Evolutionary conservation across 1,140 invertebrate genomes (phyloP).

Genomic region (Drosophila yakuba): DNA sequence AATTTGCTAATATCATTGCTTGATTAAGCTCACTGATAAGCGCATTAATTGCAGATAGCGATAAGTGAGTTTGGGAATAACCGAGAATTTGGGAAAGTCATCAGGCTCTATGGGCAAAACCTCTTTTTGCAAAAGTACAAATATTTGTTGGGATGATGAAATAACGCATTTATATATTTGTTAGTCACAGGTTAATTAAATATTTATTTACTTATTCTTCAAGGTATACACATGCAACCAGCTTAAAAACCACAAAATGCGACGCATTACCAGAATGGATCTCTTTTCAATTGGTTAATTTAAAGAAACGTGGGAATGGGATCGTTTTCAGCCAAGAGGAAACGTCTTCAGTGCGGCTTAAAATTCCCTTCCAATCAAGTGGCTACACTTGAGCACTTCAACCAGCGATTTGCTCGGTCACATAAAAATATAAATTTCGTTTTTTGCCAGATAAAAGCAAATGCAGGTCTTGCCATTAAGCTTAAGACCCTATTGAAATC

Average conservation of each 20-base stretch:
- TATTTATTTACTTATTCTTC: too few species aligned
- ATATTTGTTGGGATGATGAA: neutral
- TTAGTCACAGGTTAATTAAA: too few species aligned
- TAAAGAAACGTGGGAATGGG: conserved; percentile 5
- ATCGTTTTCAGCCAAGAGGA: conserved; percentile 18
- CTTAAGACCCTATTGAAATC: conserved; percentile 58
- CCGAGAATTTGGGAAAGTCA: neutral
- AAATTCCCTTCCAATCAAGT: conserved; percentile 42
- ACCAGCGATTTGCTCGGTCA: conserved; percentile 17
- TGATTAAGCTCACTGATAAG: conserved; percentile 4
- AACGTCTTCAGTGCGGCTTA: conserved; percentile 6
- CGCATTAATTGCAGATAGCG: conserved; percentile 1
- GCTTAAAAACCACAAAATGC: too few species aligned
- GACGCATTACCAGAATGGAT: neutral
- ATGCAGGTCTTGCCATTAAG: conserved; percentile 23
- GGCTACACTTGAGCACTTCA: conserved; percentile 12
- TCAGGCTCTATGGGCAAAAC: neutral
- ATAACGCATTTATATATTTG: too few species aligned
- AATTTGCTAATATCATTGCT: conserved; percentile 9
- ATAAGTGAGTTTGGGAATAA: neutral
- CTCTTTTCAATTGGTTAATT: conserved; percentile 18
- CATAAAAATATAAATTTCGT: conserved; percentile 50
- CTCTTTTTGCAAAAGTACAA: neutral
- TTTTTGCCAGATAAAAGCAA: conserved; percentile 53
- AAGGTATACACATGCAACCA: too few species aligned